These are phyloP conservation scores for Ptychoptera albimana DNA, from an alignment of 2,888 invertebrate species.

Conservation along the genomic window DNA sequence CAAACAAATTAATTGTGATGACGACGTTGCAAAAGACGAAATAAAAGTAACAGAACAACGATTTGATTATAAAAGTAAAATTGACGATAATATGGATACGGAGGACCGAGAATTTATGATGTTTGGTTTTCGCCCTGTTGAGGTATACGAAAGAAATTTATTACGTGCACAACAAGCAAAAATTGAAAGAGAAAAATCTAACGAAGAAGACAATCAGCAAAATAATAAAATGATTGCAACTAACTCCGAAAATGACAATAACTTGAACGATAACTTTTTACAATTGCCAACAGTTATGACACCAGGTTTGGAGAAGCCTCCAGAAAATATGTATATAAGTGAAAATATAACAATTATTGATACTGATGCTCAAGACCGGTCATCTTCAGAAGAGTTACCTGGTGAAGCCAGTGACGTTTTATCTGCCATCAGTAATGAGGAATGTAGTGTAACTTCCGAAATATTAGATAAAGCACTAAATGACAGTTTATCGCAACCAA, in stretches of 20 bases:
- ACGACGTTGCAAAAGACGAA: background rate
- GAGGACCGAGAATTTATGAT: constrained; percentile 20
- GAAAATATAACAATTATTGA: constrained; percentile 51
- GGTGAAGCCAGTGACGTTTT: constrained; percentile 38
- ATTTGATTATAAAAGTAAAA: background rate
- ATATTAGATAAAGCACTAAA: constrained; percentile 35
- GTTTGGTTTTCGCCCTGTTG: constrained; percentile 25
- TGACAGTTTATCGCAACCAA: constrained; percentile 10
- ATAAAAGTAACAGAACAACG: background rate
- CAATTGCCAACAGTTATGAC: constrained; percentile 25
- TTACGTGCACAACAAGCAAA: constrained; percentile 22
- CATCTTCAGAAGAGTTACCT: constrained; percentile 24
- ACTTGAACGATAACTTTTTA: constrained; percentile 10
- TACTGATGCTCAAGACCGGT: constrained; percentile 36
- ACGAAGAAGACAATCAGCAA: constrained; percentile 1
- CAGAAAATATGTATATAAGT: constrained; percentile 24
- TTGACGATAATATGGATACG: background rate
- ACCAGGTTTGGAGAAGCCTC: constrained; percentile 11
- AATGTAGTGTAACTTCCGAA: constrained; percentile 54
- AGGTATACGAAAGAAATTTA: constrained; percentile 28
- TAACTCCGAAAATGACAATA: background rate
- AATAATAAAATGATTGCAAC: background rate
- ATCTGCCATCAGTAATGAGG: constrained; percentile 49
- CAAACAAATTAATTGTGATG: background rate
- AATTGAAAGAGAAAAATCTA: constrained; percentile 1